Conservation (phyloP, 2,888 invertebrate species). For the Lordiphosa fenestrarum region DNA sequence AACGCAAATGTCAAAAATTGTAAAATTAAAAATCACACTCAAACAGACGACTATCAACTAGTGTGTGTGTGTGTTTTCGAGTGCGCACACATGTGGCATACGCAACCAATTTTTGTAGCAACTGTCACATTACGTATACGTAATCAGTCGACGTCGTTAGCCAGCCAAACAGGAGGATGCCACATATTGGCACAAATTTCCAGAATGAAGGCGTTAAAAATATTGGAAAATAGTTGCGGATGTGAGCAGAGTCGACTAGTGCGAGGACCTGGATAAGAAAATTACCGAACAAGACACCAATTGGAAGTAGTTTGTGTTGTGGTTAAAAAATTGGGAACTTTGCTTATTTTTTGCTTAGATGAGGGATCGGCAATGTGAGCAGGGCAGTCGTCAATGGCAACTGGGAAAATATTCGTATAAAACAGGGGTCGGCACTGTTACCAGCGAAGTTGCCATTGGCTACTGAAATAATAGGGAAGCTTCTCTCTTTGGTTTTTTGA, state of each 20-base stretch:
- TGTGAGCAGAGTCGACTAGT: background rate
- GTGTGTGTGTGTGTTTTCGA: background rate
- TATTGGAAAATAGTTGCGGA: background rate
- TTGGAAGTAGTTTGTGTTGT: too few species aligned
- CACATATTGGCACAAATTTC: slow-evolving; percentile 51
- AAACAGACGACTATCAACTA: slow-evolving; percentile 32
- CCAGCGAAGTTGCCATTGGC: too few species aligned
- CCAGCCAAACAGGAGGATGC: slow-evolving; percentile 37
- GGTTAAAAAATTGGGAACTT: too few species aligned
- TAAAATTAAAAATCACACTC: slow-evolving; percentile 71
- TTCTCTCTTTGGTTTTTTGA: too few species aligned
- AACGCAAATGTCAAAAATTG: slow-evolving; percentile 74
- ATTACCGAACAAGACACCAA: too few species aligned
- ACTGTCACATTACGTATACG: slow-evolving; percentile 75
- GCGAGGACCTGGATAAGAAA: too few species aligned
- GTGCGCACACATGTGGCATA: slow-evolving; percentile 38
- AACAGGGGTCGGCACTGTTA: too few species aligned
- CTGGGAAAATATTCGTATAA: too few species aligned
- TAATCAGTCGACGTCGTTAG: slow-evolving; percentile 58
- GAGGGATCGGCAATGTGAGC: background rate
- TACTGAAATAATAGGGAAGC: too few species aligned
- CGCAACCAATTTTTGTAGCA: slow-evolving; percentile 54
- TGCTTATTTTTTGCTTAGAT: background rate
- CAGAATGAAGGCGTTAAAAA: slow-evolving; percentile 8
- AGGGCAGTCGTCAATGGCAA: too few species aligned